phyloP scores from a whole-genome alignment of 2,113 vertebrate genomes.

The Pogona vitticeps region DNA sequence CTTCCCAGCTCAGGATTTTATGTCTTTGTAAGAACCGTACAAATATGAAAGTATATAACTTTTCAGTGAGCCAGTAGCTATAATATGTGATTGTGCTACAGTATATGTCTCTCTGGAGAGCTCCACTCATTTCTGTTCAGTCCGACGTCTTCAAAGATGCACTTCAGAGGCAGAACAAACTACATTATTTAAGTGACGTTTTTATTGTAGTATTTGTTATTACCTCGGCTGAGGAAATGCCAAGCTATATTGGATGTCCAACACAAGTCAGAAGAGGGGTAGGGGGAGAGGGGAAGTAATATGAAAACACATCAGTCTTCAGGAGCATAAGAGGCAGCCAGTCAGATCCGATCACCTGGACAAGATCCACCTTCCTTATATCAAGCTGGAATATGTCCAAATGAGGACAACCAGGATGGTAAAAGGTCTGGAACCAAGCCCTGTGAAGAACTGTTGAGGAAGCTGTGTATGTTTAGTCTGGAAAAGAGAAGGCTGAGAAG shows the following conservation, averaged over 20 bases:
- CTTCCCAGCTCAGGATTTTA: slow-evolving; percentile 29
- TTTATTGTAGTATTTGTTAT: slow-evolving; percentile 18
- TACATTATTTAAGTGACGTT: slow-evolving; percentile 21
- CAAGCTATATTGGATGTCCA: slow-evolving; percentile 1
- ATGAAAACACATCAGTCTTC: slow-evolving; percentile 3
- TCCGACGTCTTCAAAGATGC: slow-evolving; percentile 36
- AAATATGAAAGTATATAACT: slow-evolving; percentile 33
- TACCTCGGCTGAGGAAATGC: slow-evolving; percentile 27
- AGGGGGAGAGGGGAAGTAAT: background rate
- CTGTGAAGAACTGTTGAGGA: too few relatives aligned
- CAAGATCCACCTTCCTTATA: background rate
- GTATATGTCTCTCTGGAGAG: slow-evolving; percentile 11
- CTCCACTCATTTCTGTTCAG: slow-evolving; percentile 29
- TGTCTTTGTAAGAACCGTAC: slow-evolving; percentile 15
- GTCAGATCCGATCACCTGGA: background rate
- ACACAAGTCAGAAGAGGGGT: background rate
- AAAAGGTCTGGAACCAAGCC: too few relatives aligned
- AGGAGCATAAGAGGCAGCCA: background rate
- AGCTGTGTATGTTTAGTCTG: too few relatives aligned
- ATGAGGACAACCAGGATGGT: too few relatives aligned
- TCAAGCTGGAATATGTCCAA: too few relatives aligned
- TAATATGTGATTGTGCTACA: background rate
- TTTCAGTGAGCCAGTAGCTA: slow-evolving; percentile 43
- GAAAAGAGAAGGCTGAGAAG: too few relatives aligned
- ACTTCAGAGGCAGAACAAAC: slow-evolving; percentile 9